Base-by-base conservation (phyloP, 2,888 invertebrate species). In the Aquatica leii region DNA sequence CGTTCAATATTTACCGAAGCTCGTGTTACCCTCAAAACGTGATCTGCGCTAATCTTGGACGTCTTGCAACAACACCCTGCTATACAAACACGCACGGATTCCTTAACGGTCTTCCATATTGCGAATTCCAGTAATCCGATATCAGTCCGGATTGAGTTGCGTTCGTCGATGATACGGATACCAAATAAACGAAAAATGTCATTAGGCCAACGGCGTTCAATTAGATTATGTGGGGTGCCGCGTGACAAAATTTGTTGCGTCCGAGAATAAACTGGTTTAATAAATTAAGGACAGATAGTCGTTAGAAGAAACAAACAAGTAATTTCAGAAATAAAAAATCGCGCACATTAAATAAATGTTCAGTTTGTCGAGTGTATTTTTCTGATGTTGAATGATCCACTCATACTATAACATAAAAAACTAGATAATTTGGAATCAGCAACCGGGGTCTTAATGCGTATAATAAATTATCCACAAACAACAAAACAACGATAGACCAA, bases 101-200 rank as follows among this genome's bases (percentile, higher is more conserved):
- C 76, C 74, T 76, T 75, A 74, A 77, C 74, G 74, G 72, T 72
- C 69, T 69, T 68, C 74, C 77, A 77, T 78, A 78, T 80, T 78
- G 77, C 75, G 78, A 79, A 79, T 79, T 77, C 77, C 77, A 70
- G 78, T 79, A 80, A 80, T 80, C 78, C 77, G 78, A 79, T 79
- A 78, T 78, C 68, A 66, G 73, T 62, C 68, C 64, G 74, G 77
- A 80, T 79, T 77, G 79, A 79, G 79, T 79, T 80, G 78, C 77
- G 76, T 73, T 73, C 70, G 66, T 70, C 69, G 71, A 68, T 69
- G 75, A 71, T 75, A 74, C 76, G 75, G 74, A 76, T 71, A 75
- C 75, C 77, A 75, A 77, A 77, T 78, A 79, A 77, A 78, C 78
- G 78, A 78, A 79, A 78, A 78, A 79, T 78, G 78, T 78, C 77